Evolutionary conservation across 2,113 vertebrate genomes (phyloP).

Genomic region (Edolisoma coerulescens): DNA sequence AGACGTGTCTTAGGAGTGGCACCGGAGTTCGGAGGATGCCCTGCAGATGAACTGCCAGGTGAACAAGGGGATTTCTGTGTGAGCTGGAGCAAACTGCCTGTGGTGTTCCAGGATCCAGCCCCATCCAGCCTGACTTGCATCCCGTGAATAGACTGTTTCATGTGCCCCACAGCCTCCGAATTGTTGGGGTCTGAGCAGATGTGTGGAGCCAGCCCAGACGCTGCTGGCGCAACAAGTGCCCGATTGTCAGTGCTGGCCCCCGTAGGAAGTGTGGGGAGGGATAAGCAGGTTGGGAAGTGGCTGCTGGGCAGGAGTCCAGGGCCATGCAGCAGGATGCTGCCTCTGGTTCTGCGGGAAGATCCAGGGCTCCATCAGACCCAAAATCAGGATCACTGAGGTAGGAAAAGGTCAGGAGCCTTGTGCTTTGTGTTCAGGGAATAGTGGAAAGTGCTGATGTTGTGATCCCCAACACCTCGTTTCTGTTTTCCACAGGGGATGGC

Average conservation of each 20-base stretch:
- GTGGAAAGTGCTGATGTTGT: background rate
- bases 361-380: background rate
- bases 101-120: background rate
- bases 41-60: background rate
- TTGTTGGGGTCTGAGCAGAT: conserved; percentile 69
- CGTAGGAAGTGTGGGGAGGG: conserved; percentile 24
- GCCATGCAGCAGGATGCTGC: background rate
- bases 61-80: conserved; percentile 51
- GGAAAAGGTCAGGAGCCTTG: background rate
- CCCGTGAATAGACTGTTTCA: conserved; percentile 45
- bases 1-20: background rate
- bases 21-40: background rate
- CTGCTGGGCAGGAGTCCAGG: background rate
- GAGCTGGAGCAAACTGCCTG: background rate
- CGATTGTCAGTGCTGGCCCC: conserved; percentile 51
- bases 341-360: background rate
- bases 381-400: background rate
- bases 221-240: conserved; percentile 39
- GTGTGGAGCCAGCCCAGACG: conserved; percentile 29
- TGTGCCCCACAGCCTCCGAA: conserved; percentile 49
- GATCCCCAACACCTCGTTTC: background rate
- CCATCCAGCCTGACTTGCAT: background rate
- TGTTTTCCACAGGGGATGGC: conserved; percentile 82
- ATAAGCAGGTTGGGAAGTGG: background rate
- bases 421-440: background rate